A percentile compares a stretch with the other conserved stretches of the same genome.
phyloP scores from a whole-genome alignment of 2,888 invertebrate species.

The Ecliptopera silaceata region DNA sequence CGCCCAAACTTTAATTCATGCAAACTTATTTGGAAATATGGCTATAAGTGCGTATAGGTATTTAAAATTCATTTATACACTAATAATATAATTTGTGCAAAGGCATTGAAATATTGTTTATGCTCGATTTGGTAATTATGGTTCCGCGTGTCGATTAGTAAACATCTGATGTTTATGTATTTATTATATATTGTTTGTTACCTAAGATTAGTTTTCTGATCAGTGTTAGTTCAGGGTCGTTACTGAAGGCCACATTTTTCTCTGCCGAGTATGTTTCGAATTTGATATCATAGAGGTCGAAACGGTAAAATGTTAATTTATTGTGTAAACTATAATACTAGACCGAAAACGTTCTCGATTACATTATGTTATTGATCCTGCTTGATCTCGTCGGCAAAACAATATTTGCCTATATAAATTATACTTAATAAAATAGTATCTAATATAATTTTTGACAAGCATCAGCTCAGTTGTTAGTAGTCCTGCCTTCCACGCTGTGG shows the following conservation, averaged over 20 bases:
- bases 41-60: background rate
- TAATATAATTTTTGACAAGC: too few relatives aligned
- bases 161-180: constrained; percentile 10
- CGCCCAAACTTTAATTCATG: background rate
- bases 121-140: constrained; percentile 29
- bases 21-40: constrained; percentile 6
- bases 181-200: too few relatives aligned
- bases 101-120: constrained; percentile 27
- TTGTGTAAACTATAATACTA: too few relatives aligned
- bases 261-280: background rate
- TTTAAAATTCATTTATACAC: constrained; percentile 6
- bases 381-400: too few relatives aligned
- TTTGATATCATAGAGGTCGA: too few relatives aligned
- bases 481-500: too few relatives aligned
- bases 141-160: constrained; percentile 8
- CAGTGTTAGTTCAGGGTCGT: constrained; percentile 10
- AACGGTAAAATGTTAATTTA: too few relatives aligned
- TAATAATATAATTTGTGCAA: constrained; percentile 19
- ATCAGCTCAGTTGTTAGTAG: too few relatives aligned
- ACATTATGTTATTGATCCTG: too few relatives aligned
- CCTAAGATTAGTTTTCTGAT: background rate
- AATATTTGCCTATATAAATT: too few relatives aligned
- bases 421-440: too few relatives aligned
- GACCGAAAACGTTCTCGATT: too few relatives aligned
- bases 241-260: constrained; percentile 1